Percentiles rank a stretch among this genome's conserved stretches.
Conservation (phyloP, 2,888 invertebrate species). For the Drosophila mimica region DNA sequence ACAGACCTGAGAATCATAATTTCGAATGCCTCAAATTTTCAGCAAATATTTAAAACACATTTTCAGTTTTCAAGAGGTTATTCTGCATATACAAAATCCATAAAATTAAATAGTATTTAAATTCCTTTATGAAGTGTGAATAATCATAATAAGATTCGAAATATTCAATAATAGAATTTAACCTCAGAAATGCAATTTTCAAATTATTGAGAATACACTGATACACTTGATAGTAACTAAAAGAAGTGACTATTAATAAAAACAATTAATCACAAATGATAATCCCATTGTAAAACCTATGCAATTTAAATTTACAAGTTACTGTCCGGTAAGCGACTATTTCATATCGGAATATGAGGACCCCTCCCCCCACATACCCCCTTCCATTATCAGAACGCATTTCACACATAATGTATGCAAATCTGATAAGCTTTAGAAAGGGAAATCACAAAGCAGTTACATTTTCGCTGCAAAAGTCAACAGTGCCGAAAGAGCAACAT, state of each 20-base stretch:
- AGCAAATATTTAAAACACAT: background rate
- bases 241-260: background rate
- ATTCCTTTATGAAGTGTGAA: background rate
- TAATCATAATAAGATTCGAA: background rate
- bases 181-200: background rate
- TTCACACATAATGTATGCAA: constrained; percentile 42
- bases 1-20: background rate
- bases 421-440: constrained; percentile 52
- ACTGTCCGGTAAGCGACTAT: background rate
- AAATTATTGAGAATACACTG: background rate
- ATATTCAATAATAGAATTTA: background rate
- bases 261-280: background rate
- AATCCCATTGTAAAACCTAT: background rate
- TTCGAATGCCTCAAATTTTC: background rate
- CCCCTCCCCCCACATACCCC: background rate
- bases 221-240: background rate
- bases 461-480: constrained; percentile 24
- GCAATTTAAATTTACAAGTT: background rate
- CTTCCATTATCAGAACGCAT: constrained; percentile 17
- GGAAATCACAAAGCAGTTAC: constrained; percentile 36
- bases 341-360: background rate
- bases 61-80: background rate
- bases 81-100: background rate
- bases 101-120: background rate
- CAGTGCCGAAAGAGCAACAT: constrained; percentile 35